Evolutionary conservation across 2,113 vertebrate genomes (phyloP).

Genomic region (Ictidomys tridecemlineatus): DNA sequence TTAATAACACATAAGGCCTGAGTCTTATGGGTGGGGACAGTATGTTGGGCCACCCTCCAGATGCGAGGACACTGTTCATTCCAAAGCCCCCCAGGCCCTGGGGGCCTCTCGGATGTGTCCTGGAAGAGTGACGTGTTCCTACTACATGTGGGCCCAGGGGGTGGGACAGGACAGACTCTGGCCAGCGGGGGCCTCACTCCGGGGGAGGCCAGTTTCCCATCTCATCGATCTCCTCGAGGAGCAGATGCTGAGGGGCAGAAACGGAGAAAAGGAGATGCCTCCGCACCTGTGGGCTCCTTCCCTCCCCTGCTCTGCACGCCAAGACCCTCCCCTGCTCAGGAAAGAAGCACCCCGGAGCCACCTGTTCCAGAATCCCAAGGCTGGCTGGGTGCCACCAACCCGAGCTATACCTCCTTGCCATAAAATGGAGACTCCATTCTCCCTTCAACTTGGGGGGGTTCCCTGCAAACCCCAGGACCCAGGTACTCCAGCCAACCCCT

Average conservation of each 20-base stretch:
- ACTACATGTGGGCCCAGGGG: background rate
- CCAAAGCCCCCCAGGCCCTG: background rate
- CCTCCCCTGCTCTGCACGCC: background rate
- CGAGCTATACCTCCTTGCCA: background rate
- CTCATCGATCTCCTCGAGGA: conserved; percentile 47
- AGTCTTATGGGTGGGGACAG: background rate
- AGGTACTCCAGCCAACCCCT: background rate
- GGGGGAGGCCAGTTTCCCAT: conserved; percentile 48
- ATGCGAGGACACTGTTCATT: background rate
- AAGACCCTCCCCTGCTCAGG: background rate
- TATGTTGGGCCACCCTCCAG: background rate
- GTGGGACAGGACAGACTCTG: background rate
- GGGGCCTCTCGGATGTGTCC: background rate
- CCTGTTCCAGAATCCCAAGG: background rate
- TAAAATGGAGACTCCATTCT: background rate
- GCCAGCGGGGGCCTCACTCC: background rate
- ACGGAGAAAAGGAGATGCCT: background rate
- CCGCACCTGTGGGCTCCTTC: background rate
- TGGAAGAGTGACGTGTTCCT: background rate
- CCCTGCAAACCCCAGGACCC: background rate
- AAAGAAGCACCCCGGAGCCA: background rate
- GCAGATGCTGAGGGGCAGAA: conserved; percentile 39
- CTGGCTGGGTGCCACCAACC: background rate
- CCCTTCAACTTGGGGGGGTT: background rate
- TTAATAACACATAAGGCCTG: background rate